phyloP scores from a whole-genome alignment of 1,140 invertebrate species.

The Cyphomyrmex costatus region DNA sequence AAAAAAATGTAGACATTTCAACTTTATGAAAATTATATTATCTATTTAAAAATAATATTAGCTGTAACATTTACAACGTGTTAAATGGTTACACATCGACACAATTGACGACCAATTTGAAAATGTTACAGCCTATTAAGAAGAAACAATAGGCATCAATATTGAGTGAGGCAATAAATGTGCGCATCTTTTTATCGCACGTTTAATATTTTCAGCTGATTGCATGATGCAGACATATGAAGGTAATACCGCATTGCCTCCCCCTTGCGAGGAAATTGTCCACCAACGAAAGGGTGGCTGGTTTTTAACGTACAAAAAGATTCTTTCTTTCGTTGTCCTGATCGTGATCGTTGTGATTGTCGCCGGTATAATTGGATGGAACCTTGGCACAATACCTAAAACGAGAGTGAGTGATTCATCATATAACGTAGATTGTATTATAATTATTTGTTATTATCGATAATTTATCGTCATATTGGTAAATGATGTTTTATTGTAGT shows the following conservation, averaged over 20 bases:
- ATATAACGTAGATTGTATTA: background rate
- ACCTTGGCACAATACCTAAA: conserved; percentile 72
- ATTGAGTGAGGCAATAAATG: background rate
- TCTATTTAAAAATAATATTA: conserved; percentile 10
- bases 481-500: background rate
- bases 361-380: conserved; percentile 78
- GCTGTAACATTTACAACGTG: background rate
- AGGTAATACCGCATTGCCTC: conserved; percentile 59
- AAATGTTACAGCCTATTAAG: background rate
- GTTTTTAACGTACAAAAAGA: conserved; percentile 80
- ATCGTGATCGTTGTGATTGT: conserved; percentile 75
- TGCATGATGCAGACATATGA: conserved; percentile 77
- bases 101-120: background rate
- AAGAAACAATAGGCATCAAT: background rate
- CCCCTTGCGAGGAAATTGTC: conserved; percentile 75
- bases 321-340: conserved; percentile 72
- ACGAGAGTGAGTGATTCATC: conserved; percentile 71
- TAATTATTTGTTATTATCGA: background rate
- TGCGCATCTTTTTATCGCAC: background rate
- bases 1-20: background rate
- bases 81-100: background rate
- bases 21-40: background rate
- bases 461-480: background rate
- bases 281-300: conserved; percentile 80
- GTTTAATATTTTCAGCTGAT: conserved; percentile 73